Conservation (phyloP, 2,113 vertebrate species). For the Sinocyclocheilus anshuiensis region DNA sequence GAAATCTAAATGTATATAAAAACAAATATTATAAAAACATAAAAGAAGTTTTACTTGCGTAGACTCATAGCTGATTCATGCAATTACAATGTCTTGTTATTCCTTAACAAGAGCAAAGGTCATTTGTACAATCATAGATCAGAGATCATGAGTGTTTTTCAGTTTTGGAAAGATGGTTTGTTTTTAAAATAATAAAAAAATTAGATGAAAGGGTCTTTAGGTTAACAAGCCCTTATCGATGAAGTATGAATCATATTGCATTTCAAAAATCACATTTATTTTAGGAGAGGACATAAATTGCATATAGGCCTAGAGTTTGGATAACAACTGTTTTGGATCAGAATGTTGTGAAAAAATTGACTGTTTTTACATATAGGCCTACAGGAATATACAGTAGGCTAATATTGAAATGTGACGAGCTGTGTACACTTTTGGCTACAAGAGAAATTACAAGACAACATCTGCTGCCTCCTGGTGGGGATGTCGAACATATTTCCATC, state of each 20-base stretch:
- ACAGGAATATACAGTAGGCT: background rate
- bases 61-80: conserved; percentile 3
- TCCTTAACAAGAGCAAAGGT: conserved; percentile 11
- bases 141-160: conserved; percentile 17
- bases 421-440: background rate
- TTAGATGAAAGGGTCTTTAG: background rate
- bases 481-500: background rate
- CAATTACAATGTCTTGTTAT: background rate
- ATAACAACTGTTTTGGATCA: background rate
- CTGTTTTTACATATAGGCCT: background rate
- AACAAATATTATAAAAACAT: background rate
- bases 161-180: background rate
- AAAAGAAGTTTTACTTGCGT: background rate
- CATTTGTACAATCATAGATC: background rate
- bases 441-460: background rate
- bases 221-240: background rate
- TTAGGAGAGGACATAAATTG: background rate
- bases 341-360: background rate
- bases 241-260: background rate
- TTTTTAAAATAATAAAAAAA: background rate
- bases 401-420: background rate
- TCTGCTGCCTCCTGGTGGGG: conserved; percentile 9
- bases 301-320: background rate
- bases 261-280: background rate
- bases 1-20: background rate